Conservation (phyloP, 1,140 invertebrate genomes). For the Danaus melanippus region DNA sequence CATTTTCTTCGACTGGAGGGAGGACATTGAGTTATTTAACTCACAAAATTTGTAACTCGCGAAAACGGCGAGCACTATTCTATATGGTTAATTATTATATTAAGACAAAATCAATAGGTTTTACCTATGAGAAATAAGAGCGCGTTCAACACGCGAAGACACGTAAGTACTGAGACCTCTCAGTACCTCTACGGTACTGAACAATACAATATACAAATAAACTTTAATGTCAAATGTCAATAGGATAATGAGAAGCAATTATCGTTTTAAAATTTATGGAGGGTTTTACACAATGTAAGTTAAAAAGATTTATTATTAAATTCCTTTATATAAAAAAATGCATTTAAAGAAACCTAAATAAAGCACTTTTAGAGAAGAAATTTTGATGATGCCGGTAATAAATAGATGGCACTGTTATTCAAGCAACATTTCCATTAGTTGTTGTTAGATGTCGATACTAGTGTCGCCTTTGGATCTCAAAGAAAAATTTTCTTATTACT, state of each 20-base stretch:
- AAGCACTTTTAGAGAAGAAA: too few species aligned
- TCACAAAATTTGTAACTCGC: too few species aligned
- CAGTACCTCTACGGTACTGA: neutral
- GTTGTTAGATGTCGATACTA: slow-evolving; percentile 11
- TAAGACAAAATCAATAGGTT: too few species aligned
- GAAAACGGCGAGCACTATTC: too few species aligned
- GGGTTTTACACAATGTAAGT: neutral
- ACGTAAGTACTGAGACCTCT: too few species aligned
- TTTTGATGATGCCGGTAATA: too few species aligned
- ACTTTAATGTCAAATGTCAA: slow-evolving; percentile 18
- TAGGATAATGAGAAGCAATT: slow-evolving; percentile 1
- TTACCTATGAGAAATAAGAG: too few species aligned
- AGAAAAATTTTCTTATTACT: neutral
- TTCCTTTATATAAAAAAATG: neutral
- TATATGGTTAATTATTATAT: too few species aligned
- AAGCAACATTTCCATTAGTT: neutral
- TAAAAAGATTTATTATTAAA: slow-evolving; percentile 1
- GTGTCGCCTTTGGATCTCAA: neutral
- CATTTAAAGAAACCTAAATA: neutral
- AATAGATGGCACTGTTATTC: too few species aligned
- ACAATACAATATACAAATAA: slow-evolving; percentile 9
- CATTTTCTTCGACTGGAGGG: slow-evolving; percentile 48
- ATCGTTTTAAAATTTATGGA: slow-evolving; percentile 4
- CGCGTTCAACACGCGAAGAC: too few species aligned
- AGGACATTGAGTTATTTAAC: slow-evolving; percentile 39